Conservation (phyloP, 2,113 vertebrate genomes). For the Raja brachyura region DNA sequence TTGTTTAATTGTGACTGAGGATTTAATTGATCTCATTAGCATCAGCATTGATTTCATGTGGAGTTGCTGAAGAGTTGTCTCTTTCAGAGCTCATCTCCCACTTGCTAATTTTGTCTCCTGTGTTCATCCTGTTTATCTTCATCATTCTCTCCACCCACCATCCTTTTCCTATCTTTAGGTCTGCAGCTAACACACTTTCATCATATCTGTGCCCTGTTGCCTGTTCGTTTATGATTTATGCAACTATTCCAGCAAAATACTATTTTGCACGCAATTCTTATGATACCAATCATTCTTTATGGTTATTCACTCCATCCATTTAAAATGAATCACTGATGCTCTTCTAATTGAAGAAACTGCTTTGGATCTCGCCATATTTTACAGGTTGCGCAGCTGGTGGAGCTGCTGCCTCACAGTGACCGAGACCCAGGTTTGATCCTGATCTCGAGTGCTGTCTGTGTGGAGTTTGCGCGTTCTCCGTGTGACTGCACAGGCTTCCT, state of each 20-base stretch:
- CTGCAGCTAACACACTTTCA: not conserved
- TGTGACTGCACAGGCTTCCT: no score
- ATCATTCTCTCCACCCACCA: not conserved
- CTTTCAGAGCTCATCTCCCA: not conserved
- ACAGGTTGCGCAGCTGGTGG: no score
- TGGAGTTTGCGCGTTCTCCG: no score
- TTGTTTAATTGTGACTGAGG: conserved; percentile 17
- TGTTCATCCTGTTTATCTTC: not conserved
- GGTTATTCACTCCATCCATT: not conserved
- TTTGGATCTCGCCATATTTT: not conserved
- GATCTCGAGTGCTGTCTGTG: no score
- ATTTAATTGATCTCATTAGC: not conserved
- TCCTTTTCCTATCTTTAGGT: not conserved
- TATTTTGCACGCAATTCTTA: not conserved
- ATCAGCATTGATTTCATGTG: conserved; percentile 9
- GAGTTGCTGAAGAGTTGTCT: not conserved
- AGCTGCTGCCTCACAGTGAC: no score
- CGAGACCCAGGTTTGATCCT: no score
- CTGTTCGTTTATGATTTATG: not conserved
- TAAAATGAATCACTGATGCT: not conserved
- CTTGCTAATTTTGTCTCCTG: not conserved
- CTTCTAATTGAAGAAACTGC: not conserved
- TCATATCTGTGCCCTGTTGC: not conserved
- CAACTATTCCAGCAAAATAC: not conserved
- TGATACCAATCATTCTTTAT: not conserved